A percentile compares a stretch with the other conserved stretches of the same genome.
Conservation (phyloP, 2,888 invertebrate species). For the Zele albiditarsus region DNA sequence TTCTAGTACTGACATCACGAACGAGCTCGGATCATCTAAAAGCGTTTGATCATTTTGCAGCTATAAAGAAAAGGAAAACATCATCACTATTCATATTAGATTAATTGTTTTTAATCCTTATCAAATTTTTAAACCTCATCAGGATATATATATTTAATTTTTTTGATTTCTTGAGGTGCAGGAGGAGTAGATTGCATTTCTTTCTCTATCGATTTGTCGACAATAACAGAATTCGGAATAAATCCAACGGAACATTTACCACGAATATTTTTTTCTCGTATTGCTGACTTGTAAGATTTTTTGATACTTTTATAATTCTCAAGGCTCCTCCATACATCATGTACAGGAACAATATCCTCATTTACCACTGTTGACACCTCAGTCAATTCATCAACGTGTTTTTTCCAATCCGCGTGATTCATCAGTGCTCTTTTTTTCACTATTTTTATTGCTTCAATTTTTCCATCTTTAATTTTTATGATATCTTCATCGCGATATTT, state of each 20-base stretch:
- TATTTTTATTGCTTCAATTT: constrained; percentile 44
- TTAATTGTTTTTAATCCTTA: neutral
- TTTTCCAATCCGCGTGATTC: constrained; percentile 55
- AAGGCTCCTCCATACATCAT: constrained; percentile 47
- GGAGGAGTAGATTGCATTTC: neutral
- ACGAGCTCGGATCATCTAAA: neutral
- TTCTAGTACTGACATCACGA: neutral
- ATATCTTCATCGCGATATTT: constrained; percentile 58
- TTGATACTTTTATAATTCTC: constrained; percentile 40
- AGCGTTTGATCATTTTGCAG: neutral
- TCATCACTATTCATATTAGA: neutral
- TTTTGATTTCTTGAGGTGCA: constrained; percentile 27
- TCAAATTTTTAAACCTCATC: constrained; percentile 15
- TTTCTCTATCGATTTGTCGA: constrained; percentile 35
- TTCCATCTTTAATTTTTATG: constrained; percentile 49
- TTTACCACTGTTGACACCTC: constrained; percentile 30
- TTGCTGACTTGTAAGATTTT: constrained; percentile 46
- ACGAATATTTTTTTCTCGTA: constrained; percentile 1
- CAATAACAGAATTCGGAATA: constrained; percentile 57
- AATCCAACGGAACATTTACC: constrained; percentile 46
- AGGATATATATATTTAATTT: constrained; percentile 49
- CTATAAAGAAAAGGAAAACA: neutral
- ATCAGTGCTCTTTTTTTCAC: constrained; percentile 50
- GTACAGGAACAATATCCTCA: constrained; percentile 23
- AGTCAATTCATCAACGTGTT: constrained; percentile 51